Base-by-base conservation (phyloP, 2,113 vertebrate genomes). In the Carettochelys insculpta region DNA sequence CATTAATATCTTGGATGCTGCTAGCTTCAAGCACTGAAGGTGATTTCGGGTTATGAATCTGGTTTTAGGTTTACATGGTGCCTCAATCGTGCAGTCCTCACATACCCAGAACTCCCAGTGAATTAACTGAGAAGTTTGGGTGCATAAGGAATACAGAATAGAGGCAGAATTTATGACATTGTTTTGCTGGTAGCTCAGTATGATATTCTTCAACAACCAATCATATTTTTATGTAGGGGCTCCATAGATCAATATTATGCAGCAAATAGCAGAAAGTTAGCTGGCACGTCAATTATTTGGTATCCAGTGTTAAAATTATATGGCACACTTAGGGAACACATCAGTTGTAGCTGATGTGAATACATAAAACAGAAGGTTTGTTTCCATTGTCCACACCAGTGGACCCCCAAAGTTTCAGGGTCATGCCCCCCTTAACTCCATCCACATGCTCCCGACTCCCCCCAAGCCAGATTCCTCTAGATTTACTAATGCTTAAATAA, bases 241-340 rank as follows among this genome's bases (percentile, higher is more conserved):
- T 76, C 61, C 77, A 78, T 71, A 14, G 4, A 88, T 96, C 56
- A 85, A 88, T 86, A 83, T 94, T 90, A 88, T 3, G 1, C n/a
- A 76, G 77, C 87, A 93, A 86, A 87, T 71, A 76, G 65, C 76
- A 19, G 1, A 83, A 3, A 0, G 0, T 77, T 81, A 14, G 0
- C 25, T 90, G 80, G 80, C 2, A 5, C 34, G 53, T 61, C 87
- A 92, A 83, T 82, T 88, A 95, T 76, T 84, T 86, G 83, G 71
- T 88, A 90, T 92, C 87, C 82, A 38, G 47, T 90, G 83, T 83
- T 93, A 92, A 92, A 94, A 86, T 20, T 53, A 84, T 80, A 75
- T 3, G 50, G 84, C 3, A 80, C 82, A 78, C 90, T 45, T 81
- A 94, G 78, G 43, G 90, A 94, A 87, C 51, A 83, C 83, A 83